Conservation (phyloP, 1,140 invertebrate genomes). For the Tetramorium simillimum region DNA sequence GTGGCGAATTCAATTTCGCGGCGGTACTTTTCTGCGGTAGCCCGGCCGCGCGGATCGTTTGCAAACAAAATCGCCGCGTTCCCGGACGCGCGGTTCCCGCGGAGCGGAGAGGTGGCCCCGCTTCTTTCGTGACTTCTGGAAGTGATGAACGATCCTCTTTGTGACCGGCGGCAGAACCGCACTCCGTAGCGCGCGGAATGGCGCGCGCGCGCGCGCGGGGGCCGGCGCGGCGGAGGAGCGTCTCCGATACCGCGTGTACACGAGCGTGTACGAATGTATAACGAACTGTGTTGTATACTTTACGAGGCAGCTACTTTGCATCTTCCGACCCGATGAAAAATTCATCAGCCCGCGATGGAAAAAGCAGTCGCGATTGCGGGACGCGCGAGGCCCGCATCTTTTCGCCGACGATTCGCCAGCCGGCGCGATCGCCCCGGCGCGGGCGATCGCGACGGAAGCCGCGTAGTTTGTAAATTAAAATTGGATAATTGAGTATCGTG, state of each 20-base stretch:
- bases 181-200: constrained; percentile 44
- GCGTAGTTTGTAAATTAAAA: background rate
- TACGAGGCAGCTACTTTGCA: constrained; percentile 80
- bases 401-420: constrained; percentile 49
- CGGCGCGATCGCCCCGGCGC: background rate
- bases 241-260: constrained; percentile 72
- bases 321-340: constrained; percentile 79
- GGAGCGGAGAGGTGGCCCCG: constrained; percentile 3
- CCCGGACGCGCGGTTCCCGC: constrained; percentile 4
- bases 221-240: constrained; percentile 32
- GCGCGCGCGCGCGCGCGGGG: background rate
- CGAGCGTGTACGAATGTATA: constrained; percentile 76
- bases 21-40: constrained; percentile 45
- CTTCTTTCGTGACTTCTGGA: constrained; percentile 76
- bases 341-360: constrained; percentile 74
- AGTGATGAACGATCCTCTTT: constrained; percentile 77
- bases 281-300: constrained; percentile 81
- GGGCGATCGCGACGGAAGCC: background rate
- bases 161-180: constrained; percentile 49
- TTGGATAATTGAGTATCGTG: background rate
- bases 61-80: constrained; percentile 54
- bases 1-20: constrained; percentile 60
- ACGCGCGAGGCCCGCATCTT: constrained; percentile 24
- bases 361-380: constrained; percentile 40
- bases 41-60: constrained; percentile 44